These are phyloP conservation scores for Gasterosteus aculeatus DNA, from an alignment of 2,113 vertebrate genomes.

Conservation along the genomic window DNA sequence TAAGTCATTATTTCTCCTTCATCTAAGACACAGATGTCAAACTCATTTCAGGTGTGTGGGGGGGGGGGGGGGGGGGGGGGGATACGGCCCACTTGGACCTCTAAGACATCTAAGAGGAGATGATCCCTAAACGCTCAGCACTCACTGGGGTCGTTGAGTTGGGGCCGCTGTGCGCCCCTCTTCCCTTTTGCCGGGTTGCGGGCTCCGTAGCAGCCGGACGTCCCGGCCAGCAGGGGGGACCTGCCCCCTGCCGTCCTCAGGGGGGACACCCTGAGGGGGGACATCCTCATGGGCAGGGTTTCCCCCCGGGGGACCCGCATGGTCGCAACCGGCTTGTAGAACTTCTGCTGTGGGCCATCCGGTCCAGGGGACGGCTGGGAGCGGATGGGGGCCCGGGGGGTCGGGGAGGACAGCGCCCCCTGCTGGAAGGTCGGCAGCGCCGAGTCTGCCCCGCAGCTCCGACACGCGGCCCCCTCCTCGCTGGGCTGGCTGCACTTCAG, in stretches of 20 bases:
- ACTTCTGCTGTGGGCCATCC: slow-evolving; percentile 82
- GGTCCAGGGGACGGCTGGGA: slow-evolving; percentile 81
- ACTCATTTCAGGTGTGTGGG: too few species aligned
- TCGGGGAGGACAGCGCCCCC: slow-evolving; percentile 78
- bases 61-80: too few species aligned
- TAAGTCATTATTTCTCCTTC: too few species aligned
- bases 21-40: too few species aligned
- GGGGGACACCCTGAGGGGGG: slow-evolving; percentile 75
- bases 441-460: slow-evolving; percentile 80
- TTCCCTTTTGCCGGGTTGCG: slow-evolving; percentile 79
- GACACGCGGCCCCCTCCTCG: slow-evolving; percentile 84
- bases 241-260: slow-evolving; percentile 80
- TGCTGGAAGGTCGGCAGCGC: slow-evolving; percentile 76
- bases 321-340: slow-evolving; percentile 80
- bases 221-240: slow-evolving; percentile 63
- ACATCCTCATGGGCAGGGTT: slow-evolving; percentile 69
- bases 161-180: slow-evolving; percentile 80
- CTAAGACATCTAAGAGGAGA: too few species aligned
- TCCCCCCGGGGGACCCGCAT: slow-evolving; percentile 72
- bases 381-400: slow-evolving; percentile 86
- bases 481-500: slow-evolving; percentile 83
- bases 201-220: slow-evolving; percentile 71
- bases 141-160: slow-evolving; percentile 94
- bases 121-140: too few species aligned
- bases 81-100: too few species aligned